Percentiles rank a stretch among this genome's conserved stretches.
Conservation (phyloP, 2,797 vertebrate genomes). For the Sandelia bainsii region DNA sequence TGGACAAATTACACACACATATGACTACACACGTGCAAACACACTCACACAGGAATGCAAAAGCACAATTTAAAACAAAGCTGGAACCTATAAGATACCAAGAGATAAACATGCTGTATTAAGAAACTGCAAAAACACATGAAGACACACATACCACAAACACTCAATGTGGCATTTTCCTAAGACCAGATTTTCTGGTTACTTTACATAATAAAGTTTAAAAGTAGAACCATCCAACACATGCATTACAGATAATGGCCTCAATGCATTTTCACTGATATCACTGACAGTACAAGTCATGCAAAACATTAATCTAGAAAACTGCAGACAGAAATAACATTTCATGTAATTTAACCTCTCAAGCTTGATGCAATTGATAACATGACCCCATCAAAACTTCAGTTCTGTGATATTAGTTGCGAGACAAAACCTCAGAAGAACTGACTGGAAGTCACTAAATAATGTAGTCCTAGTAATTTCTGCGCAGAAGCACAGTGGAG, state of each 20-base stretch:
- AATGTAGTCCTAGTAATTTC: slow-evolving; percentile 39
- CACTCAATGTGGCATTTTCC: slow-evolving; percentile 53
- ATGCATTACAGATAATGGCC: slow-evolving; percentile 52
- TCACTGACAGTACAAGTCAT: slow-evolving; percentile 49
- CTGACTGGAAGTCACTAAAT: slow-evolving; percentile 58
- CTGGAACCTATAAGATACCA: slow-evolving; percentile 49
- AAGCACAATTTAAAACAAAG: slow-evolving; percentile 48
- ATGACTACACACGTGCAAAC: slow-evolving; percentile 41
- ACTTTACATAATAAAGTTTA: slow-evolving; percentile 50
- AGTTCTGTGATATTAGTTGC: slow-evolving; percentile 46
- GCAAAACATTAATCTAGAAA: slow-evolving; percentile 55
- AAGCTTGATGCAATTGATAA: slow-evolving; percentile 51
- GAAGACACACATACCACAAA: slow-evolving; percentile 54
- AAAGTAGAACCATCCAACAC: slow-evolving; percentile 43
- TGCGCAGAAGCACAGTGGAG: slow-evolving; percentile 55
- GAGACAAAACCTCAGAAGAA: slow-evolving; percentile 44
- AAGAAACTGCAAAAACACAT: slow-evolving; percentile 44
- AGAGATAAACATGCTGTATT: slow-evolving; percentile 43
- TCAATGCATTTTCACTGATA: slow-evolving; percentile 38
- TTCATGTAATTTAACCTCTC: slow-evolving; percentile 38
- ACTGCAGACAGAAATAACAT: slow-evolving; percentile 35
- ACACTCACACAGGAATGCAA: slow-evolving; percentile 55
- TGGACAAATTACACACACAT: slow-evolving; percentile 24
- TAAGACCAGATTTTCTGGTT: slow-evolving; percentile 54
- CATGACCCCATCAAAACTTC: slow-evolving; percentile 57